A percentile compares a stretch with the other conserved stretches of the same genome.
Conservation (phyloP, 2,113 vertebrate genomes). For the Rhegmatorhina hoffmannsi region DNA sequence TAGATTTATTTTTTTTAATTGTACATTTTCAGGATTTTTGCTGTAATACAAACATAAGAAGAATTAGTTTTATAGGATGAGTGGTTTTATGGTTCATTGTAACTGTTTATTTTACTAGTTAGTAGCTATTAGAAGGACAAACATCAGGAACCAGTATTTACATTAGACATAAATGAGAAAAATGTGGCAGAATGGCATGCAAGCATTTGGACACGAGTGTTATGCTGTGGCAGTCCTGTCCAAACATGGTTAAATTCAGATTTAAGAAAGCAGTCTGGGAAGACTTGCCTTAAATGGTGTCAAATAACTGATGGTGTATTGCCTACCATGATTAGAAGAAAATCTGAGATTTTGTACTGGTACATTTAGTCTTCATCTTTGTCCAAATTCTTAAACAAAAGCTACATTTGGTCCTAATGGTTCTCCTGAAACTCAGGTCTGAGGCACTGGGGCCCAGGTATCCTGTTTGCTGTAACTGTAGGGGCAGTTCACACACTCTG, state of each 20-base stretch:
- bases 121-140: neutral
- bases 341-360: neutral
- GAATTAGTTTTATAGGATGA: neutral
- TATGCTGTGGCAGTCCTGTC: neutral
- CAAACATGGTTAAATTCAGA: neutral
- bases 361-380: neutral
- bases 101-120: neutral
- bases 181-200: neutral
- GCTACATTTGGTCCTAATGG: neutral
- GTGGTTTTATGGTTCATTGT: neutral
- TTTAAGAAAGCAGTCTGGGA: neutral
- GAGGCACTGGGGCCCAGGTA: neutral
- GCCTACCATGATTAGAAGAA: neutral
- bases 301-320: neutral
- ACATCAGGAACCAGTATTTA: neutral
- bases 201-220: neutral
- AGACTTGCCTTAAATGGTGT: neutral
- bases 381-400: neutral
- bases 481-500: neutral
- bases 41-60: neutral
- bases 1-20: neutral
- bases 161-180: neutral
- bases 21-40: neutral
- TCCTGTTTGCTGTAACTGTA: neutral
- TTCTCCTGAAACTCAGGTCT: neutral